A percentile compares a stretch with the other conserved stretches of the same genome.
Conservation (phyloP, 1,140 invertebrate species). For the Drosophila mauritiana region DNA sequence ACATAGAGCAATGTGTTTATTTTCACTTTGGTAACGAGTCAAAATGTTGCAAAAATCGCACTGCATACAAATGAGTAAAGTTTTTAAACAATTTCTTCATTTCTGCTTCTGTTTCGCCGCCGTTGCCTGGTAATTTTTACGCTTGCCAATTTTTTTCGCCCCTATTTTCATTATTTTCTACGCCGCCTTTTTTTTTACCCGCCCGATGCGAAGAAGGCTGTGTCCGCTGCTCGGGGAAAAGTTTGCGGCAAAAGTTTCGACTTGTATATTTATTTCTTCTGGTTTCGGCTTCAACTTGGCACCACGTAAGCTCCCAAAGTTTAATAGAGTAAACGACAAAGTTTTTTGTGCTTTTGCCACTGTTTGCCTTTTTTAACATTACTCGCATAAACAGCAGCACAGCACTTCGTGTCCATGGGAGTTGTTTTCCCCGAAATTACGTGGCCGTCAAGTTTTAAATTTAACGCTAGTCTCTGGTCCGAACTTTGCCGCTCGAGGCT, state of each 20-base stretch:
- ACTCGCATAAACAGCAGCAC: constrained; percentile 50
- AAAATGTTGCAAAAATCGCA: constrained; percentile 80
- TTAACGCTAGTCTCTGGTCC: constrained; percentile 51
- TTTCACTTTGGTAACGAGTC: constrained; percentile 76
- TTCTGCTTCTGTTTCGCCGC: constrained; percentile 47
- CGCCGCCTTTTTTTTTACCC: constrained; percentile 20
- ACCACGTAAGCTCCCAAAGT: constrained; percentile 82
- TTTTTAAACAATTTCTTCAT: constrained; percentile 73
- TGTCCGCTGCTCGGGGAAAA: constrained; percentile 44
- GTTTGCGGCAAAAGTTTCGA: constrained; percentile 77
- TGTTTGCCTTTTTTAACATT: constrained; percentile 66
- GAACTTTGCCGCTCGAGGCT: constrained; percentile 67
- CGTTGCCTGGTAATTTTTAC: constrained; percentile 64
- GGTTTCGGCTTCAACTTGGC: constrained; percentile 78
- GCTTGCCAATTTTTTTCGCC: constrained; percentile 45
- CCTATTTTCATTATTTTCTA: constrained; percentile 30
- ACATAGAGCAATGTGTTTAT: constrained; percentile 51
- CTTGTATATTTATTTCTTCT: constrained; percentile 82
- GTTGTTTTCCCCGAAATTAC: constrained; percentile 65
- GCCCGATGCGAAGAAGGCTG: neutral
- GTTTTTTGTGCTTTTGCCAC: constrained; percentile 67
- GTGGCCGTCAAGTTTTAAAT: constrained; percentile 78
- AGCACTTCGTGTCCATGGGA: constrained; percentile 18
- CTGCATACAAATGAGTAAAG: constrained; percentile 84
- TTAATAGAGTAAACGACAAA: constrained; percentile 84